Evolutionary conservation across 2,797 vertebrate species (phyloP).

Genomic region (Carduelis carduelis): DNA sequence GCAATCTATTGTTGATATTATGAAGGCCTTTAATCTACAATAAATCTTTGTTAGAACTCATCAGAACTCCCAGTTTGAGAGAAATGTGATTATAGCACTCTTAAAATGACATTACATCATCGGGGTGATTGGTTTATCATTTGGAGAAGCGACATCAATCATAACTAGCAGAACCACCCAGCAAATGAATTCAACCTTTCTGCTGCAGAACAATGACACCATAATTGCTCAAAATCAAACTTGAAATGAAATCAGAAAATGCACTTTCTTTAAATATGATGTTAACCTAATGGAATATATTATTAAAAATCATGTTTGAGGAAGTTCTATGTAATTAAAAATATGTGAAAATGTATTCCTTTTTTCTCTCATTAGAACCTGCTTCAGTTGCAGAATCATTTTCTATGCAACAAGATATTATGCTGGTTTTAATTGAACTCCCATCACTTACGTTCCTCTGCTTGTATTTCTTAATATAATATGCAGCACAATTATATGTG

Average conservation of each 20-base stretch:
- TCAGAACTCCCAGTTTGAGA: slow-evolving; percentile 92
- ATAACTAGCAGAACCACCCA: slow-evolving; percentile 90
- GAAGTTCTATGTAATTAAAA: slow-evolving; percentile 79
- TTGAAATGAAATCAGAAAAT: slow-evolving; percentile 87
- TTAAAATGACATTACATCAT: slow-evolving; percentile 99
- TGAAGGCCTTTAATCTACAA: slow-evolving; percentile 95
- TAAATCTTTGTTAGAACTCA: slow-evolving; percentile 99
- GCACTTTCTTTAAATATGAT: slow-evolving; percentile 82
- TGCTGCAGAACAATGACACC: slow-evolving; percentile 85
- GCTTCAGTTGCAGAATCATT: slow-evolving; percentile 65
- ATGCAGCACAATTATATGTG: slow-evolving; percentile 70
- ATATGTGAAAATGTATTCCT: slow-evolving; percentile 74
- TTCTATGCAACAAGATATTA: slow-evolving; percentile 64
- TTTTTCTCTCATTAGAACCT: slow-evolving; percentile 70
- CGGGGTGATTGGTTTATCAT: slow-evolving; percentile 99
- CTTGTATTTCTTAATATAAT: slow-evolving; percentile 74
- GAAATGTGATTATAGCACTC: slow-evolving; percentile 97
- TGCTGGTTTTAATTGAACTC: slow-evolving; percentile 75
- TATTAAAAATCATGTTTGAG: slow-evolving; percentile 81
- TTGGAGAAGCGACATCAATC: slow-evolving; percentile 97
- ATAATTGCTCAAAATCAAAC: slow-evolving; percentile 88
- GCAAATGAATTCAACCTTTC: slow-evolving; percentile 97
- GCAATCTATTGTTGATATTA: slow-evolving; percentile 98
- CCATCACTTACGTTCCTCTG: slow-evolving; percentile 64
- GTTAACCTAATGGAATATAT: slow-evolving; percentile 86